Evolutionary conservation across 2,797 vertebrate genomes (phyloP), one percentile per base, ranked within the genome.

Genomic region (Borostomias antarcticus): DNA sequence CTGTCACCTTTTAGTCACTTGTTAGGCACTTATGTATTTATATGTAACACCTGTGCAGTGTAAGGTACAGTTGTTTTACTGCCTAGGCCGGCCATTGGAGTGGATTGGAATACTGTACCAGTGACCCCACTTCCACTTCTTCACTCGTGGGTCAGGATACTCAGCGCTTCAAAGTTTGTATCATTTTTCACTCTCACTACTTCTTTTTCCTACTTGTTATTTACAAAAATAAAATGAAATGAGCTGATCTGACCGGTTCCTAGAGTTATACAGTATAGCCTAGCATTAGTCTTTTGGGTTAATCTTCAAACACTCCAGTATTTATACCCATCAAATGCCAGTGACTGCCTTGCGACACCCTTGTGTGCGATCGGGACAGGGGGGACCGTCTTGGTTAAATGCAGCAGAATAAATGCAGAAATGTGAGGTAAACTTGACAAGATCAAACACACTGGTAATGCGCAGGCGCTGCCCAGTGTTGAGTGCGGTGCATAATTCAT

Each of bases 401-500:
- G 82, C 85, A 75, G 78, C 90, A 69, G 88, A 91, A 91, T 89
- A 86, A 92, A 89, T 89, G 86, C 80, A 86, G 85, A 83, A 91
- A 89, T 87, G 79, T 89, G 88, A 88, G 83, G 85, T 85, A 91
- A 91, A 92, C 86, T 92, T 89, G 88, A 91, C 70, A 68, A 93
- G 90, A 93, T 94, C 92, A 93, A 93, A 93, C 89, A 79, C 77
- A 47, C 68, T 73, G 84, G 87, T 86, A 89, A 90, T 86, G 89
- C 89, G 89, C 87, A 92, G 87, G 89, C 75, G 84, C 88, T 92
- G 90, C 90, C 91, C 89, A 90, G 87, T 91, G 84, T 91, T 83
- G 82, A 90, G 86, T 80, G 58, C n/a, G 68, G 82, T 93, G 87
- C 88, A 93, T 94, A 91, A 94, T 93, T 94, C 88, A 93, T 94